Evolutionary conservation across 2,888 invertebrate genomes (phyloP), one percentile per base, ranked within the genome.

Genomic region (Galeopsomyia nigrocyanea): DNA sequence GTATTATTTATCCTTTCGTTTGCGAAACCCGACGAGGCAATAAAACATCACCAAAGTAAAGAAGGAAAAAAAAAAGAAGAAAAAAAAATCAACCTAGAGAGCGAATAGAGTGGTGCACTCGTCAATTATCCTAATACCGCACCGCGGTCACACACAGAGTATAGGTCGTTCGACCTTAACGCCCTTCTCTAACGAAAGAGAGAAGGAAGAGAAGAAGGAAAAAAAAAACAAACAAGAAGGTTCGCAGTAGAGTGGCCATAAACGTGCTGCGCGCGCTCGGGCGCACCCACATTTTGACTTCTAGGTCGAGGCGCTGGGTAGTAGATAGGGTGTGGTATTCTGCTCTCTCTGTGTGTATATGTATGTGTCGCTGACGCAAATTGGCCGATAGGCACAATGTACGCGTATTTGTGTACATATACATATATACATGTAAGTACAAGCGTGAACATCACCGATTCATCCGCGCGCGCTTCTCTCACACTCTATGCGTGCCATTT

Each of bases 211-310:
- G 71, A 72, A 57, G 58, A 17, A 64, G 70, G 73, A 77, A 68
- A 72, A 2, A 73, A 77, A 68, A 73, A 67, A 64, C 10, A 62
- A 74, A 67, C 55, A 74, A 73, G 72, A 39, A 39, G 39, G 7
- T 39, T 39, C 7, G 26, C 26, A 26, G n/a, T n/a, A n/a, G n/a
- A n/a, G n/a, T n/a, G 7, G 31, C 31, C 7, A 31, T 31, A 31
- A 31, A 26, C 3, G 26, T 5, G 26, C 26, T n/a, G 26, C 26
- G 26, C 56, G 19, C 13, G 75, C 67, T 67, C 53, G 74, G 74
- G 71, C 80, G 77, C 79, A 71, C 79, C 81, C 76, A 81, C 76
- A 65, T 77, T 77, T 77, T 71, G 74, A 76, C 80, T 82, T 82
- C 76, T 81, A 79, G 81, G 80, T 81, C 81, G 80, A 65, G 68